Percentiles rank a stretch among this genome's conserved stretches.
These are phyloP conservation scores for Orthonyx spaldingii DNA, from an alignment of 2,113 vertebrate genomes.

Conservation along the genomic window DNA sequence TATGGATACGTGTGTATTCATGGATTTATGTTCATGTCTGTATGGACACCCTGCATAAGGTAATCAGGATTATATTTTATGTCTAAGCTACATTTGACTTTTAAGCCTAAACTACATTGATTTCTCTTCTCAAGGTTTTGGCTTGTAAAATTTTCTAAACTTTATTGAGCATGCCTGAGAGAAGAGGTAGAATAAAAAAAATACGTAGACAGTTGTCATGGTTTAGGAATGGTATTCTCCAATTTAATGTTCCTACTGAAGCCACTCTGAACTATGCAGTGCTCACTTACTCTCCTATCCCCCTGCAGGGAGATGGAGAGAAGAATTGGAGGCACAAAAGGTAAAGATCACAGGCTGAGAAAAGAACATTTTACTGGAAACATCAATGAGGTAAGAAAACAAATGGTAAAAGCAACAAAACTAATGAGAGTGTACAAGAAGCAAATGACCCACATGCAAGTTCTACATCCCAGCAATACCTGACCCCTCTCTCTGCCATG, in stretches of 20 bases:
- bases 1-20: background rate
- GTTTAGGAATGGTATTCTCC: background rate
- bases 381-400: background rate
- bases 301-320: background rate
- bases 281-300: background rate
- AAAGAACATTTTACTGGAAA: background rate
- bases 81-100: background rate
- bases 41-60: background rate
- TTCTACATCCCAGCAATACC: background rate
- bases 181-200: background rate
- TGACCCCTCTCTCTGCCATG: fast-evolving
- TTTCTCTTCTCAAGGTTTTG: background rate
- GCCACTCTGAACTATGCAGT: background rate
- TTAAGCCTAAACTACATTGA: background rate
- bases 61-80: background rate
- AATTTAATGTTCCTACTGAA: background rate
- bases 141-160: background rate
- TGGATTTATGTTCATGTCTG: background rate
- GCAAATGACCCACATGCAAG: background rate
- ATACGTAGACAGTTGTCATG: background rate
- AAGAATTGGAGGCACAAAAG: background rate
- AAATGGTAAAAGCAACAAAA: background rate
- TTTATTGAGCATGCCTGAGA: background rate
- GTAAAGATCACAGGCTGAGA: background rate
- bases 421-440: background rate